Evolutionary conservation across 1,140 invertebrate species (phyloP).

Genomic region (Chironomus tepperi): DNA sequence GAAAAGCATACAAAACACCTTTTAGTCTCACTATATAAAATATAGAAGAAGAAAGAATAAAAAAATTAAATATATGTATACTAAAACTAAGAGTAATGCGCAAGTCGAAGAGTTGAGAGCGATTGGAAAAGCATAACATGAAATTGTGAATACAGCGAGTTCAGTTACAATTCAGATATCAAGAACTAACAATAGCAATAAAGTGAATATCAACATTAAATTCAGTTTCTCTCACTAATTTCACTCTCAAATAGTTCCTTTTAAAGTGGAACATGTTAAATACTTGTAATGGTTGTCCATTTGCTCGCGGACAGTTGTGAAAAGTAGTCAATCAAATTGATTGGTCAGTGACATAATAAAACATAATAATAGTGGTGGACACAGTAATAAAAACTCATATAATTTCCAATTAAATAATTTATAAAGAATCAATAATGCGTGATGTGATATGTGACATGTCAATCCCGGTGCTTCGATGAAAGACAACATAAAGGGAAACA

Average conservation of each 20-base stretch:
- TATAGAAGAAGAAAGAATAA: too few species aligned
- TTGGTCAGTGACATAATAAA: neutral
- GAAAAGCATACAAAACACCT: too few species aligned
- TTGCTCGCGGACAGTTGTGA: neutral
- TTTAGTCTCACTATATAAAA: too few species aligned
- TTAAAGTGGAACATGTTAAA: neutral
- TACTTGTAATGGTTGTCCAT: neutral
- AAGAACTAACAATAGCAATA: neutral
- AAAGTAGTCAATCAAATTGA: neutral
- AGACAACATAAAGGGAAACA: constrained; percentile 29
- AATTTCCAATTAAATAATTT: neutral
- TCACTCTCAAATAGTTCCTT: neutral
- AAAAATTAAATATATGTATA: too few species aligned
- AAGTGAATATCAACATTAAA: neutral
- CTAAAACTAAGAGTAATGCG: neutral
- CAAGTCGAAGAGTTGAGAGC: neutral
- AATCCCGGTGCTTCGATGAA: neutral
- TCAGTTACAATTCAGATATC: constrained; percentile 1
- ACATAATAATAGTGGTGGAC: neutral
- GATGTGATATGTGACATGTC: neutral
- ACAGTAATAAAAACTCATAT: neutral
- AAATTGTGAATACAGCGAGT: neutral
- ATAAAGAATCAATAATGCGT: neutral
- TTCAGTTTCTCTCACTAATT: neutral
- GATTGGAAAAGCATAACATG: neutral